Base-by-base conservation (phyloP, 2,797 vertebrate genomes). In the Anolis apletophallus region DNA sequence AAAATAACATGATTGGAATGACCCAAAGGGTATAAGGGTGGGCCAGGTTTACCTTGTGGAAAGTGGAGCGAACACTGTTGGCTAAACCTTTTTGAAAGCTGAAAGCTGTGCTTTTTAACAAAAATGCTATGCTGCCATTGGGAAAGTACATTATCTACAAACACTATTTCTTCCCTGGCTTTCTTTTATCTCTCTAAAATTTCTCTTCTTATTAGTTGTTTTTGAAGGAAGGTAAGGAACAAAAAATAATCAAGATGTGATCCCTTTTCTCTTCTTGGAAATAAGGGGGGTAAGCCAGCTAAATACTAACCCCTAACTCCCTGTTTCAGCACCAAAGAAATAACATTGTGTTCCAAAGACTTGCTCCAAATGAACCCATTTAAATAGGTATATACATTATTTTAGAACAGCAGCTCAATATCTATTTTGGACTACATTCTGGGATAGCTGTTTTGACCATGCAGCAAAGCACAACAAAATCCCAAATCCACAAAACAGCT, bases 1-100 rank as follows among this genome's bases (percentile, higher is more conserved):
- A 95, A 95, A 95, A 96, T 94, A 96, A 92, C 95, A 95, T 94
- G 95, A 95, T 96, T 96, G 95, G 89, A 95, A 93, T 97, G 96
- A 97, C 95, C 95, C 93, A 92, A 95, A 93, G 96, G 96, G 96
- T 95, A 96, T 80, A 92, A 84, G 92, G 91, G 93, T 94, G 94
- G 91, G 83, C 76, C 94, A 94, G 94, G 94, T 93, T 95, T 96
- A 94, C 94, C 92, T 90, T 93, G 91, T 91, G 86, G 91, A 96
- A 96, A 95, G 95, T 92, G 92, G 94, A 89, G 80, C 67, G 84
- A 94, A 93, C 86, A 91, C 91, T 95, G 94, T 96, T 95, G 95
- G 91, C 91, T 95, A 95, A 96, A 96, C 90, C 93, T 92, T 95
- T 95, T 85, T 88, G 91, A 94, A 95, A 95, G 95, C 93, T 94